phyloP scores from a whole-genome alignment of 2,888 invertebrate species.

The Drosophila kambysellisi region DNA sequence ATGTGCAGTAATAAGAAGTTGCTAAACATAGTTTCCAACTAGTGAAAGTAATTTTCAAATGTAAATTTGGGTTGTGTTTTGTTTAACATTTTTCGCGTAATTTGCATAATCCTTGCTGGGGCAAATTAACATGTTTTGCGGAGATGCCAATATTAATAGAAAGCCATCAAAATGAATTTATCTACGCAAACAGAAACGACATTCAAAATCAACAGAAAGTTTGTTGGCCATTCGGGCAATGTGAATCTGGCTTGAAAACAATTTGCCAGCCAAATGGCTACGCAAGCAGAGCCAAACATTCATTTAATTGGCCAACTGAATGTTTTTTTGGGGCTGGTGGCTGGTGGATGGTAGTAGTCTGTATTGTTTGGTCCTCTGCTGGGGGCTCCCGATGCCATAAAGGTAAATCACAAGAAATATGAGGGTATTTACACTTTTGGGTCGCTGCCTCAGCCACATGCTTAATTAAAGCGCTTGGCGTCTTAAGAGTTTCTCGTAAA shows the following conservation, averaged over 20 bases:
- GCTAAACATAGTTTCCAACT: too few relatives aligned
- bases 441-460: conserved; percentile 79
- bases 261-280: conserved; percentile 62
- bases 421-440: conserved; percentile 79
- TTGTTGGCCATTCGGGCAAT: conserved; percentile 33
- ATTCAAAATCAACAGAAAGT: conserved; percentile 43
- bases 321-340: conserved; percentile 9
- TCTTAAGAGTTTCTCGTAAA: conserved; percentile 79
- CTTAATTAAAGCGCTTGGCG: conserved; percentile 79
- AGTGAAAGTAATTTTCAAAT: conserved; percentile 24
- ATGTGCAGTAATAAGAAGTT: background rate
- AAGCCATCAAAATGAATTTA: conserved; percentile 49
- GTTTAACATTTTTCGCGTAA: conserved; percentile 33
- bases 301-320: conserved; percentile 63
- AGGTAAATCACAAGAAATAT: conserved; percentile 79
- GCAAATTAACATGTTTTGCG: conserved; percentile 43
- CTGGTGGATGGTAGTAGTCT: background rate
- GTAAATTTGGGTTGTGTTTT: conserved; percentile 11
- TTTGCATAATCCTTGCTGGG: conserved; percentile 50
- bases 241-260: conserved; percentile 55
- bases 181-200: conserved; percentile 28
- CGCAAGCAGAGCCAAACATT: conserved; percentile 68
- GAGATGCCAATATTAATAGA: conserved; percentile 52
- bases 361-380: background rate
- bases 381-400: conserved; percentile 60